Evolutionary conservation across 2,113 vertebrate genomes (phyloP).

Genomic region (Puntigrus tetrazona): DNA sequence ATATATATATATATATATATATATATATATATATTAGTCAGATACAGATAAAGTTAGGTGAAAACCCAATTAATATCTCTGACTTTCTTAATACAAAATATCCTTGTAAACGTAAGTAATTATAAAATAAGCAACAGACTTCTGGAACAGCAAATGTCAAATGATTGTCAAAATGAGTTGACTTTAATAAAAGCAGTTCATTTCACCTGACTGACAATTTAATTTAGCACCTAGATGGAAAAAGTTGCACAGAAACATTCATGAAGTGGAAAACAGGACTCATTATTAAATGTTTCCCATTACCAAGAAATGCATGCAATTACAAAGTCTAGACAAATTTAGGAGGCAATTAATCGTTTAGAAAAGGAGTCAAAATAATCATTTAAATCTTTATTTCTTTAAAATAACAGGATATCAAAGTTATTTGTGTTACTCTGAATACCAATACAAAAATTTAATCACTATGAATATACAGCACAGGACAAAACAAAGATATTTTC

Average conservation of each 20-base stretch:
- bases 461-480: constrained; percentile 84
- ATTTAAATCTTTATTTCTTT: constrained; percentile 86
- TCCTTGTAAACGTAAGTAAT: neutral
- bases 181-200: neutral
- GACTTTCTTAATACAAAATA: neutral
- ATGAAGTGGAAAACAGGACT: neutral
- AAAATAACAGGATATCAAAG: constrained; percentile 92
- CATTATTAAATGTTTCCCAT: neutral
- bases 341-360: neutral
- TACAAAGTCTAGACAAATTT: constrained; percentile 15
- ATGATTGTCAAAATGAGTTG: neutral
- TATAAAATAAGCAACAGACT: neutral
- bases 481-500: constrained; percentile 59
- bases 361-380: neutral
- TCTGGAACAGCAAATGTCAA: neutral
- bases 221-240: neutral
- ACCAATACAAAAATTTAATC: constrained; percentile 83
- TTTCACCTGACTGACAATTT: neutral
- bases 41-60: neutral
- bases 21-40: too few relatives aligned
- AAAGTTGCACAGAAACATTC: neutral
- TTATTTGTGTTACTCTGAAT: constrained; percentile 80
- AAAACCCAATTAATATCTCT: neutral
- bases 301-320: neutral
- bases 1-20: too few relatives aligned